These are phyloP conservation scores for Phalacrocorax aristotelis DNA, from an alignment of 2,113 vertebrate species.

Conservation along the genomic window DNA sequence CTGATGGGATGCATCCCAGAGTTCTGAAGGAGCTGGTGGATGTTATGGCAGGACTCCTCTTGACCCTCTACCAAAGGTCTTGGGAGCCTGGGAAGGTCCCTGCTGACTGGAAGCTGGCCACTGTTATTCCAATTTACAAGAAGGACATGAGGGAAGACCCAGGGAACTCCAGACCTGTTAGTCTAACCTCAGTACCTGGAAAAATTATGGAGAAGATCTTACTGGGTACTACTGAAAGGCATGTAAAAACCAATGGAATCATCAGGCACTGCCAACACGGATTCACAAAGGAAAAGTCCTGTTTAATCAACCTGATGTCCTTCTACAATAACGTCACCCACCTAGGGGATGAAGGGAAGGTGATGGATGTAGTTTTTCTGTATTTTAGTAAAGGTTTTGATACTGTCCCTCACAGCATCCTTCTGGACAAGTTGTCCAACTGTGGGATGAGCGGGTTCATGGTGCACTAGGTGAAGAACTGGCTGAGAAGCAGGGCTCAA, in stretches of 20 bases:
- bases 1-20: neutral
- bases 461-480: too few relatives aligned
- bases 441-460: neutral
- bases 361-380: neutral
- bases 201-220: neutral
- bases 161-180: neutral
- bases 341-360: neutral
- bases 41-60: neutral
- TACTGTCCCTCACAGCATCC: neutral
- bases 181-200: neutral
- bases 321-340: fast-evolving
- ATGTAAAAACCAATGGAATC: neutral
- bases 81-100: too few relatives aligned
- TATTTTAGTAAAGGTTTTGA: neutral
- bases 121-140: neutral
- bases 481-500: neutral
- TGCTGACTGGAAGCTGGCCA: neutral
- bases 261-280: neutral
- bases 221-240: neutral
- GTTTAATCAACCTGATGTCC: neutral
- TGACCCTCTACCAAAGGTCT: neutral
- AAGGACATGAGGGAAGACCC: neutral
- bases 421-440: neutral
- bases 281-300: neutral
- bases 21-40: neutral